These are phyloP conservation scores for Cacoxenus indagator DNA, from an alignment of 2,888 invertebrate genomes.

Conservation along the genomic window DNA sequence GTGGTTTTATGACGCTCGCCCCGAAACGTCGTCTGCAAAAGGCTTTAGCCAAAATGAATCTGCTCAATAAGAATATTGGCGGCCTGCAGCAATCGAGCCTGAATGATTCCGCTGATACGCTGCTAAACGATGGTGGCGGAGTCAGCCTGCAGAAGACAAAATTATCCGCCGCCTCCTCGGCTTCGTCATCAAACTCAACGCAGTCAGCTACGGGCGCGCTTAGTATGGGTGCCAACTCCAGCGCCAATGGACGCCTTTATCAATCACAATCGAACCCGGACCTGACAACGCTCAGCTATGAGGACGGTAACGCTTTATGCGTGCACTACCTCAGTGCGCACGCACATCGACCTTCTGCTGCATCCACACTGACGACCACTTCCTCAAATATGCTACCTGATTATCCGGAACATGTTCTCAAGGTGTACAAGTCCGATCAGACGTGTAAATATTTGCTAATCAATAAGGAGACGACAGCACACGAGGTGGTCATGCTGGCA, in stretches of 20 bases:
- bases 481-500: conserved; percentile 96
- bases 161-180: conserved; percentile 48
- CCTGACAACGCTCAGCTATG: conserved; percentile 79
- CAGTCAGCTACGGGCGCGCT: conserved; percentile 40
- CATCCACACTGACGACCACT: conserved; percentile 51
- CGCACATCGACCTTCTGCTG: conserved; percentile 59
- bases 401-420: conserved; percentile 96
- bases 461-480: conserved; percentile 91
- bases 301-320: conserved; percentile 78
- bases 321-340: conserved; percentile 57
- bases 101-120: conserved; percentile 60
- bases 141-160: conserved; percentile 46
- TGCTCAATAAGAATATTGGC: conserved; percentile 70
- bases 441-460: conserved; percentile 97
- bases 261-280: conserved; percentile 93
- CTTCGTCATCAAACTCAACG: conserved; percentile 50
- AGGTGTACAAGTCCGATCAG: conserved; percentile 96
- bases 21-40: conserved; percentile 87
- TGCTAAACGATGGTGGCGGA: conserved; percentile 45
- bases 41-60: conserved; percentile 90
- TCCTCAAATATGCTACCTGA: conserved; percentile 72
- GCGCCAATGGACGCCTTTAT: conserved; percentile 72
- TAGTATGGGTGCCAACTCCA: conserved; percentile 21
- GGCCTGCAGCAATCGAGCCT: conserved; percentile 53
- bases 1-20: conserved; percentile 88